Base-by-base conservation (phyloP, 2,888 invertebrate genomes). In the Andrena trimmerana region DNA sequence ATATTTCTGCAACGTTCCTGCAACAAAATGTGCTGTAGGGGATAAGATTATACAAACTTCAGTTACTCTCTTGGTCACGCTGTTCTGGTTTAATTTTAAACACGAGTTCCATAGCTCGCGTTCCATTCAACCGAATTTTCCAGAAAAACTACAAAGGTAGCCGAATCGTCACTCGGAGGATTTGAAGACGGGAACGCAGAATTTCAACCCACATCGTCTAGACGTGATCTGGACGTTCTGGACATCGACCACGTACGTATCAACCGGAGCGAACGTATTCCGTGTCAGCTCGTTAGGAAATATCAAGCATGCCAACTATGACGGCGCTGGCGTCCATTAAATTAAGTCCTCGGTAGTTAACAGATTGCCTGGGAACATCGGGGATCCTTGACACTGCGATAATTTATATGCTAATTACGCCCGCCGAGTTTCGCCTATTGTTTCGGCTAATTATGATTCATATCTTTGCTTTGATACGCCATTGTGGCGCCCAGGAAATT, bases 271-370 rank as follows among this genome's bases (percentile, higher is more conserved):
- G 62, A 59, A 69, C 29, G 16, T 54, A 27, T 13, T 69, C 74
- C 16, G 60, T 75, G 80, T 80, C 82, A 82, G 80, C 82, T 82
- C 75, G 82, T 82, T 82, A 82, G 82, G 80, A 71, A 82, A 82
- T 68, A 80, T 80, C 79, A 82, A 82, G 67, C 82, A 54, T 27
- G 70, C 62, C 57, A 67, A 71, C 79, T 80, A 67, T 80, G 82
- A 68, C 42, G 70, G 65, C 50, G 27, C 42, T 6, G 67, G 62
- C 36, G 79, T 75, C 80, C 60, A 82, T 82, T 82, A 82, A 80
- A 82, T 82, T 70, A 80, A 80, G 74, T 75, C 66, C 67, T 54
- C 13, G 74, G 33, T 50, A 70, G 74, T 75, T 80, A 82, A 71
- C 80, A 74, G 81, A 80, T 82, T 71, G 75, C 72, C 20, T 50